Base-by-base conservation (phyloP, 1,140 invertebrate genomes). In the Linepithema humile region DNA sequence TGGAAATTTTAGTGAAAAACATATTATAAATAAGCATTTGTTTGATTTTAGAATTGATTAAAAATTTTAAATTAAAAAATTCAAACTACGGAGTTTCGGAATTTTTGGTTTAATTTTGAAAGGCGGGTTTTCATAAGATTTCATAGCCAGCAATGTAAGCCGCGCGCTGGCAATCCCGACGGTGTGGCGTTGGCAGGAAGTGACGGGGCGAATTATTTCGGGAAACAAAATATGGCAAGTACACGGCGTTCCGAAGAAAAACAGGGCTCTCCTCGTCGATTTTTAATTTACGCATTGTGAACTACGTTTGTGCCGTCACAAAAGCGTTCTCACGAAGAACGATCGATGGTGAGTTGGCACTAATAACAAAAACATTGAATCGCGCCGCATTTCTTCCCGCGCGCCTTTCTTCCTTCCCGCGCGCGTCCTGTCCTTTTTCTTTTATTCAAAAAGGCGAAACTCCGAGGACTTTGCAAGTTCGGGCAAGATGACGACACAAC, bases 221-320 rank as follows among this genome's bases (percentile, higher is more conserved):
- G 86, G 90, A 91, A 92, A 90, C 91, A 90, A 85, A 91, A 91
- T 89, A 88, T 89, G 77, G 90, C 84, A 83, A 88, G 85, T 85
- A 62, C 74, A 7, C 50, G 43, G n/a, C 20, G 67, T 82, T 82
- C 83, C 23, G 74, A 88, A 82, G 78, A 88, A 88, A 86, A 88
- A 88, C 85, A 87, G 82, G 26, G 57, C 64, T 53, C 62, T 67
- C 23, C 65, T 72, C 72, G 85, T 70, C 85, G 83, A 88, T 91
- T 91, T 92, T 92, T 91, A 92, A 92, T 92, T 92, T 92, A 92
- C 90, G 88, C 89, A 92, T 92, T 91, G 91, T 92, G 86, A 85
- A 88, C 89, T 90, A 89, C 91, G 91, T 90, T 91, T 90, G 89
- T 85, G n/a, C 80, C 90, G 67, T 85, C 87, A 91, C 90, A 91